A percentile compares a stretch with the other conserved stretches of the same genome.
Evolutionary conservation across 2,888 invertebrate genomes (phyloP).

Genomic region (Lithosia quadra): DNA sequence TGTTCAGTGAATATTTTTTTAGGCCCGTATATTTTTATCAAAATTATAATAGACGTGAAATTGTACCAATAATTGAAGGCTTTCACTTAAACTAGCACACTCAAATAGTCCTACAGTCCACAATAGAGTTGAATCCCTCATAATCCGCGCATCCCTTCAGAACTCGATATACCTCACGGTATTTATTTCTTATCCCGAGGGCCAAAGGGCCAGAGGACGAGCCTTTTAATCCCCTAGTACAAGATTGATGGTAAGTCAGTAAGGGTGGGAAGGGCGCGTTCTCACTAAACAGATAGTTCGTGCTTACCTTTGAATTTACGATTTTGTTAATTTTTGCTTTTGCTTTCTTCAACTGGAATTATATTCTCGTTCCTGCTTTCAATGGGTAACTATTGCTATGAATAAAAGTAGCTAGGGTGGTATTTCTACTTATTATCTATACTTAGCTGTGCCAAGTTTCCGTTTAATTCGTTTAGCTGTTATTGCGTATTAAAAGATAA

Average conservation of each 20-base stretch:
- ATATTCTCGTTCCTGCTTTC: no score
- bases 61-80: constrained; percentile 15
- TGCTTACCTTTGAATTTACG: not conserved
- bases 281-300: constrained; percentile 3
- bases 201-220: constrained; percentile 41
- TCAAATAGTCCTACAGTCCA: constrained; percentile 19
- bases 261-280: constrained; percentile 16
- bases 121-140: constrained; percentile 28
- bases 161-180: constrained; percentile 26
- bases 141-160: constrained; percentile 21
- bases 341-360: no score
- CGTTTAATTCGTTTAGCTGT: no score
- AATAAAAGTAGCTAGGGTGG: no score
- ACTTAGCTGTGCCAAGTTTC: no score
- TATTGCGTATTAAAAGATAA: no score
- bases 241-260: constrained; percentile 54
- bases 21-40: not conserved
- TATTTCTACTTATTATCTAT: no score
- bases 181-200: constrained; percentile 42
- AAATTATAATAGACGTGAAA: constrained; percentile 2
- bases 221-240: constrained; percentile 51
- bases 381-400: no score
- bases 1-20: not conserved
- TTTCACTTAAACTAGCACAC: constrained; percentile 12
- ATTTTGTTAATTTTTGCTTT: not conserved